Evolutionary conservation across 2,797 vertebrate species (phyloP).

Genomic region (Bothrops alternatus): DNA sequence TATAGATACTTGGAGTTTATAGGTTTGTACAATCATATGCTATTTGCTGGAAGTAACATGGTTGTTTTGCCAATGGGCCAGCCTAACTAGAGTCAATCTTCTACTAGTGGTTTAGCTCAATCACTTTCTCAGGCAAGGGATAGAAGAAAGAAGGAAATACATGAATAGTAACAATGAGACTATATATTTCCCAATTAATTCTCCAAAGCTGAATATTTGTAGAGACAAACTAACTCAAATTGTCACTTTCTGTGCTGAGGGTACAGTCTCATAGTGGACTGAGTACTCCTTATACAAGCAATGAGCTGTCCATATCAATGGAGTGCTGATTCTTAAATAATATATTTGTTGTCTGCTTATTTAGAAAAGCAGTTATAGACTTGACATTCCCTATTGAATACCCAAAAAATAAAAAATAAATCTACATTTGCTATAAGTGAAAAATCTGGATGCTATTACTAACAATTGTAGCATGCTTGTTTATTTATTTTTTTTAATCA

Average conservation of each 20-base stretch:
- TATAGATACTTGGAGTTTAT: background rate
- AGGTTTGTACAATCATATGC: background rate
- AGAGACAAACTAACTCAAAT: background rate
- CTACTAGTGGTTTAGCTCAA: background rate
- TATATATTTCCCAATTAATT: background rate
- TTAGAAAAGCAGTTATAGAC: background rate
- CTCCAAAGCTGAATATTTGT: background rate
- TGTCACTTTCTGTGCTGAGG: background rate
- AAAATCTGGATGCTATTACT: constrained; percentile 11
- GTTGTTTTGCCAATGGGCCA: background rate
- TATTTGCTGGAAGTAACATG: background rate
- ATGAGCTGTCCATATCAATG: background rate
- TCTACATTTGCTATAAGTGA: background rate
- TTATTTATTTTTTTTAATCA: background rate
- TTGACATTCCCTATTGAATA: background rate
- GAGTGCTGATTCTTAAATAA: background rate
- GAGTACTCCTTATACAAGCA: background rate
- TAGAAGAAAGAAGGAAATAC: background rate
- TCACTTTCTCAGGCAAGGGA: background rate
- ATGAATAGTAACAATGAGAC: background rate
- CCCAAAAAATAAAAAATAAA: background rate
- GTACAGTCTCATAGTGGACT: background rate
- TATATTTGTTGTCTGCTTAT: background rate
- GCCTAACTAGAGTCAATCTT: background rate
- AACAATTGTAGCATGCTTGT: background rate